phyloP scores from a whole-genome alignment of 2,888 invertebrate species.

The Sphinx pinastri region DNA sequence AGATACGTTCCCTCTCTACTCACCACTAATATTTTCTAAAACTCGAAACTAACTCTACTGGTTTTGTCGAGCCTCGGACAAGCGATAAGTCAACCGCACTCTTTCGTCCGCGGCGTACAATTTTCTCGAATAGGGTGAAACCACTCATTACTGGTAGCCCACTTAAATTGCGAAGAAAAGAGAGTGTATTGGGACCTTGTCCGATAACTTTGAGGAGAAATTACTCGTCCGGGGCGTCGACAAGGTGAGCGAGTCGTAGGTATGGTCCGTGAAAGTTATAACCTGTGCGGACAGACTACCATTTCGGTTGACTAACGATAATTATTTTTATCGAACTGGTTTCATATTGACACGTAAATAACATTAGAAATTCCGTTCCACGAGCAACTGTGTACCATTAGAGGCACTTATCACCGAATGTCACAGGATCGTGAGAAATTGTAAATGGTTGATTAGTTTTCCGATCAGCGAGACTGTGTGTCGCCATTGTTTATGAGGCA shows the following conservation, averaged over 20 bases:
- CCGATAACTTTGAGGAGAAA: constrained; percentile 68
- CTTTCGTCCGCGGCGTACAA: constrained; percentile 56
- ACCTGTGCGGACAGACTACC: constrained; percentile 41
- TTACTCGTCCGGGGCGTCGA: constrained; percentile 60
- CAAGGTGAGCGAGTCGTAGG: constrained; percentile 70
- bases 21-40: constrained; percentile 47
- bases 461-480: constrained; percentile 34
- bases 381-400: constrained; percentile 21
- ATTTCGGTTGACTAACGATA: constrained; percentile 25
- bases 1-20: constrained; percentile 42
- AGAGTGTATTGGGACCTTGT: constrained; percentile 69
- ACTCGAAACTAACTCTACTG: constrained; percentile 50
- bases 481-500: constrained; percentile 43
- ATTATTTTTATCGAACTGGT: constrained; percentile 24
- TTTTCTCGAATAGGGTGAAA: constrained; percentile 71
- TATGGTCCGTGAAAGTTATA: constrained; percentile 77
- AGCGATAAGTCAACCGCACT: constrained; percentile 56
- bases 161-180: constrained; percentile 75
- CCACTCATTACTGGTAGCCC: constrained; percentile 70
- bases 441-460: constrained; percentile 13
- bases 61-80: constrained; percentile 45
- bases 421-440: constrained; percentile 7
- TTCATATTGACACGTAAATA: constrained; percentile 20
- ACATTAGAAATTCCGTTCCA: constrained; percentile 27
- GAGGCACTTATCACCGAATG: background rate